Base-by-base conservation (phyloP, 2,888 invertebrate species). In the Platycnemis pennipes region DNA sequence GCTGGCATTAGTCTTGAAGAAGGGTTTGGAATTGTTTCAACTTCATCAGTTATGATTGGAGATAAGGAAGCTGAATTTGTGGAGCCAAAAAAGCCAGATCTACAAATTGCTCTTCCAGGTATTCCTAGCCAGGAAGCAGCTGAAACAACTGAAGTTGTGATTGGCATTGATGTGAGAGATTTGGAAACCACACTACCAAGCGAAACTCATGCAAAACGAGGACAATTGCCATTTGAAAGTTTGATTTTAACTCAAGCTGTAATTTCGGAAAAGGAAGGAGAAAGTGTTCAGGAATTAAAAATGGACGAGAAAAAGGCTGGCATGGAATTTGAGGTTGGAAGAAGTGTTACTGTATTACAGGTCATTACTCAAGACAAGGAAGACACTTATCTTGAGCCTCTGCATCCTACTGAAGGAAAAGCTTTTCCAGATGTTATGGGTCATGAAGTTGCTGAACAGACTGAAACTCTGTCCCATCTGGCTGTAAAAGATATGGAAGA, bases 361-460 rank as follows among this genome's bases (percentile, higher is more conserved):
- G 96, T 97, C 86, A 97, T 97, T 95, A 96, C 97, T 2, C 97
- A 97, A 91, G 97, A 98, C 94, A 97, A 97, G 95, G 98, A 98
- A 96, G 95, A 95, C 94, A 94, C 95, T 26, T 95, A 96, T 4
- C 42, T 95, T 5, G 94, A 95, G 89, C 94, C 95, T 19, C 95
- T 95, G 56, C 95, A 95, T 56, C 95, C 96, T 13, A 95, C 96
- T 95, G 95, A 95, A 94, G 95, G 96, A 31, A 96, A 95, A 44
- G 94, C 95, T 46, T 46, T 89, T 1, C 88, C 95, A 5, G 95
- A 95, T 44, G 88, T 95, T 77, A 95, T 95, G 86, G 95, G 95
- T 26, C 94, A 94, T 45, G 94, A 94, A 95, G 94, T 94, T 95
- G 95, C 88, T 94, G 95, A 95, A 44, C 95, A 95, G 31, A 95